phyloP scores from a whole-genome alignment of 2,888 invertebrate genomes.

The Phania funesta region DNA sequence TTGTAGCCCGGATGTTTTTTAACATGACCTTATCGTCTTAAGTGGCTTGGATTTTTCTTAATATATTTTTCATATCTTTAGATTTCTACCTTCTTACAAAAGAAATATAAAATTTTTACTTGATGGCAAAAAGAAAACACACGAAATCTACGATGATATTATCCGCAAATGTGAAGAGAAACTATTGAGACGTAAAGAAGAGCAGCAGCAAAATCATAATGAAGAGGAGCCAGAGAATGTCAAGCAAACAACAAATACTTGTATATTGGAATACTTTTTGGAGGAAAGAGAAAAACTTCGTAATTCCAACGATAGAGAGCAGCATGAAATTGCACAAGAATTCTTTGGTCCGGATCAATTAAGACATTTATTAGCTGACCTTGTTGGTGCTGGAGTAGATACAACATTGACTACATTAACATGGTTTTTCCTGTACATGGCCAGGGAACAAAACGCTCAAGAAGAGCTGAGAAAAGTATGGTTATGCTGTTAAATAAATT shows the following conservation, averaged over 20 bases:
- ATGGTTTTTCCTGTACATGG: conserved; percentile 91
- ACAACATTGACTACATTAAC: conserved; percentile 89
- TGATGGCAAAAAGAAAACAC: conserved; percentile 87
- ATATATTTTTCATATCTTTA: conserved; percentile 20
- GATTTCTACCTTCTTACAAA: conserved; percentile 82
- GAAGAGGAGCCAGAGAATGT: conserved; percentile 30
- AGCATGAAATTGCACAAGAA: conserved; percentile 70
- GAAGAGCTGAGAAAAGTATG: conserved; percentile 76
- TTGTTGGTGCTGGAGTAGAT: conserved; percentile 93
- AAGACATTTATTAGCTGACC: conserved; percentile 88
- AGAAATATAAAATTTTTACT: conserved; percentile 85
- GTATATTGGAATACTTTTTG: conserved; percentile 85
- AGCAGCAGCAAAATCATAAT: neutral
- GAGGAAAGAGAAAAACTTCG: conserved; percentile 82
- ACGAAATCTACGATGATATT: conserved; percentile 86
- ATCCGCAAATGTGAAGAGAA: conserved; percentile 82
- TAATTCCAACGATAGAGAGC: conserved; percentile 34
- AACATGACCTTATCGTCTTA: no score
- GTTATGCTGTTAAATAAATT: neutral
- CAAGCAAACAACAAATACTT: conserved; percentile 65
- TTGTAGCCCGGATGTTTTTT: no score
- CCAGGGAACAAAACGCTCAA: conserved; percentile 84
- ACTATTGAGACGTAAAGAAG: conserved; percentile 48
- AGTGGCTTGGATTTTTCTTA: neutral
- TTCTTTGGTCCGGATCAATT: conserved; percentile 86